These are phyloP conservation scores for Chaenogobius annularis DNA, from an alignment of 2,113 vertebrate genomes.

Conservation along the genomic window DNA sequence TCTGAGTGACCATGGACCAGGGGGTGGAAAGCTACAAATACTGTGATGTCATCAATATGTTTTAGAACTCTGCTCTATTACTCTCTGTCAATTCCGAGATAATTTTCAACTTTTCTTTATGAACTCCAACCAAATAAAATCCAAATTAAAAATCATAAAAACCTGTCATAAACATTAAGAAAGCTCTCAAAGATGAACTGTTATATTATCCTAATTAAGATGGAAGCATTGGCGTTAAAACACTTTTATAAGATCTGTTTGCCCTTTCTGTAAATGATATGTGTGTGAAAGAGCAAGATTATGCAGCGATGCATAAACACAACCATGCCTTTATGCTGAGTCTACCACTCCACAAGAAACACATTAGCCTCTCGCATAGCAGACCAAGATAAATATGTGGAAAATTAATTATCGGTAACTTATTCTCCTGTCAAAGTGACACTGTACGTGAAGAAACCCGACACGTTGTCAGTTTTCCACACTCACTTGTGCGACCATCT, in stretches of 20 bases:
- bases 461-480: conserved; percentile 59
- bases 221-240: background rate
- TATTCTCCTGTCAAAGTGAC: conserved; percentile 28
- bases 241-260: background rate
- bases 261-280: background rate
- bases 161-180: no score
- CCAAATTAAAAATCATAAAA: no score
- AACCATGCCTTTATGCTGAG: background rate
- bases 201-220: background rate
- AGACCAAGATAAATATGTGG: conserved; percentile 40
- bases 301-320: background rate
- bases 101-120: no score
- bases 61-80: no score
- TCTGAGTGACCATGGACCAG: no score
- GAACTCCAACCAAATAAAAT: no score
- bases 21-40: no score
- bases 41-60: no score
- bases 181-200: background rate
- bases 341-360: background rate
- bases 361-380: conserved; percentile 5
- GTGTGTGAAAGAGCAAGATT: background rate
- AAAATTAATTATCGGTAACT: conserved; percentile 42
- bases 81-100: no score
- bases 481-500: conserved; percentile 59
- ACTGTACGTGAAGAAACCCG: conserved; percentile 38